phyloP scores from a whole-genome alignment of 2,888 invertebrate species.

The Horisme vitalbata region DNA sequence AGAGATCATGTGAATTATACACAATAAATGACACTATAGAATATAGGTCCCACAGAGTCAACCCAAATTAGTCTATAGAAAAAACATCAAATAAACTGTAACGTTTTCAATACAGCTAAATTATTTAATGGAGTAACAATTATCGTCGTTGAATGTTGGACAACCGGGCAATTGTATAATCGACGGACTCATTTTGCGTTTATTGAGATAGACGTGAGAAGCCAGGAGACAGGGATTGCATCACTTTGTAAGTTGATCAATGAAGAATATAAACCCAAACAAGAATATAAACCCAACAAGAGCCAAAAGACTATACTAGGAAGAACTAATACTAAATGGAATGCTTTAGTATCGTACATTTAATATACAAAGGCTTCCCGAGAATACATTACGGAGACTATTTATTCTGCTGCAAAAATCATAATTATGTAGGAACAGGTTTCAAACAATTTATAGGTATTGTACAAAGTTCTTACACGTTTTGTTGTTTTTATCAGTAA shows the following conservation, averaged over 20 bases:
- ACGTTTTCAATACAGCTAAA: slow-evolving; percentile 40
- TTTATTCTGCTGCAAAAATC: no score
- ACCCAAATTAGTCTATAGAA: slow-evolving; percentile 12
- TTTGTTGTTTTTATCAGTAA: no score
- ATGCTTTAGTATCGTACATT: no score
- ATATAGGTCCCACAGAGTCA: slow-evolving; percentile 2
- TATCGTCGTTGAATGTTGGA: slow-evolving; percentile 61
- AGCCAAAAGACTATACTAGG: no score
- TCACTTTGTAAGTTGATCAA: slow-evolving; percentile 31
- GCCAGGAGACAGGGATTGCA: slow-evolving; percentile 35
- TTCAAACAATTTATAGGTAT: no score
- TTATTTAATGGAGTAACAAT: slow-evolving; percentile 73
- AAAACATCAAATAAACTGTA: slow-evolving; percentile 8
- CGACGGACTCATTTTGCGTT: slow-evolving; percentile 58
- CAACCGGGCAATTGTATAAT: slow-evolving; percentile 61
- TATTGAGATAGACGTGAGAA: slow-evolving; percentile 78
- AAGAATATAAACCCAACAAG: no score
- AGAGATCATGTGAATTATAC: background rate
- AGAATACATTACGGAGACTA: no score
- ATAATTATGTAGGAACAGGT: no score
- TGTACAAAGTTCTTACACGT: no score
- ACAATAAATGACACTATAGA: background rate
- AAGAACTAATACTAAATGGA: no score
- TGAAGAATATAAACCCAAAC: slow-evolving; percentile 15
- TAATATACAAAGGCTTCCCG: no score